Conservation (phyloP, 2,113 vertebrate species). For the Talpa occidentalis region DNA sequence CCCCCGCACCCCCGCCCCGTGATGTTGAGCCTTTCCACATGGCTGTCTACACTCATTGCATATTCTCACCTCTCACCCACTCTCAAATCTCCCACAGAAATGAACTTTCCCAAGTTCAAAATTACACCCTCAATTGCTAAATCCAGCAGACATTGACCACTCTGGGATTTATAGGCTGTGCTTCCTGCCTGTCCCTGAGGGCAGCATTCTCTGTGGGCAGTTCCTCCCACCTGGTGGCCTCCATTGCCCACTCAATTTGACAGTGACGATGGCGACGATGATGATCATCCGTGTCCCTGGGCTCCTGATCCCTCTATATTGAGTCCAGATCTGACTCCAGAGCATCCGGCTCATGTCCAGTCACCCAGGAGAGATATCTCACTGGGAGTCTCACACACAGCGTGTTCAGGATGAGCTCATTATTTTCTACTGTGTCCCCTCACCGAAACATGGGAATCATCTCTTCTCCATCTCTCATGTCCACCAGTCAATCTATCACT, state of each 20-base stretch:
- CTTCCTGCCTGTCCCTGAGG: too few relatives aligned
- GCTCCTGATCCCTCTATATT: rapidly evolving
- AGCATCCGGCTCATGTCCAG: background rate
- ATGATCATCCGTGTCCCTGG: too few relatives aligned
- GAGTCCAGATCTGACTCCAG: background rate
- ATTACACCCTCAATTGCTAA: background rate
- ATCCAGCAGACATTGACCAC: background rate
- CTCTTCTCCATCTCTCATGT: background rate
- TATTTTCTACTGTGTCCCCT: background rate
- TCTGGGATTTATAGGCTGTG: background rate
- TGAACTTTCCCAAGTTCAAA: background rate
- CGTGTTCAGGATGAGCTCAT: background rate
- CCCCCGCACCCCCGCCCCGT: rapidly evolving
- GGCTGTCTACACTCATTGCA: rapidly evolving
- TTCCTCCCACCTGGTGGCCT: background rate
- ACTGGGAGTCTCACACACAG: too few relatives aligned
- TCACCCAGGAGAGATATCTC: background rate
- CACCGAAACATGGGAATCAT: background rate
- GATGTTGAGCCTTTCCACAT: background rate
- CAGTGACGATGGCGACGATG: background rate
- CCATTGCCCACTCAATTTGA: background rate
- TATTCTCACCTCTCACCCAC: background rate
- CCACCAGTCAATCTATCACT: background rate
- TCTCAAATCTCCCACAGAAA: background rate
- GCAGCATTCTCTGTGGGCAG: background rate